A percentile compares a stretch with the other conserved stretches of the same genome.
Conservation (phyloP, 2,797 vertebrate genomes). For the Todus mexicanus region DNA sequence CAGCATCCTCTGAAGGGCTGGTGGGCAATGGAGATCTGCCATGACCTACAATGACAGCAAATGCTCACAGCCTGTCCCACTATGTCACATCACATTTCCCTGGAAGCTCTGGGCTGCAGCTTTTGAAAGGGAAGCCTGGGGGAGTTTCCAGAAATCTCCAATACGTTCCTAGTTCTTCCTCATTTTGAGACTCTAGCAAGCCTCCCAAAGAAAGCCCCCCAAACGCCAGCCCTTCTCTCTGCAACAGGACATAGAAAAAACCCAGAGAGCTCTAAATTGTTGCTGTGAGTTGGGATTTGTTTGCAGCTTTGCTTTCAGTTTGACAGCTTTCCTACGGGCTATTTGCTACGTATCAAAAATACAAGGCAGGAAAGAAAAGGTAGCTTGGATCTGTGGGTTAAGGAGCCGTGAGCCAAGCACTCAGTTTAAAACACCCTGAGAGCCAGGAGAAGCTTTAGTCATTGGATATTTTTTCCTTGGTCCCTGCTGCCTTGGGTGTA, state of each 20-base stretch:
- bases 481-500: neutral
- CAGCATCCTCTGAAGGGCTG: neutral
- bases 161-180: neutral
- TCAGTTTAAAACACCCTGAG: neutral
- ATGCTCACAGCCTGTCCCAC: neutral
- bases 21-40: neutral
- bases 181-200: neutral
- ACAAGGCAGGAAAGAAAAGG: neutral
- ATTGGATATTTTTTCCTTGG: neutral
- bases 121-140: neutral
- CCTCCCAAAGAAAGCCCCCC: neutral
- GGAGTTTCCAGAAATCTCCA: neutral
- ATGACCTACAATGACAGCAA: constrained; percentile 20
- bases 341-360: neutral
- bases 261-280: neutral
- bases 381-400: neutral
- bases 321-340: neutral
- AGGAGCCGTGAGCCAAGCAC: neutral
- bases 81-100: neutral
- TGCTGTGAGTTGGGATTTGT: neutral
- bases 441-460: neutral
- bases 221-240: neutral
- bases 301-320: neutral
- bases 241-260: neutral
- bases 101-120: neutral